These are phyloP conservation scores for Apotomis betuletana DNA, from an alignment of 2,888 invertebrate genomes.

Conservation along the genomic window DNA sequence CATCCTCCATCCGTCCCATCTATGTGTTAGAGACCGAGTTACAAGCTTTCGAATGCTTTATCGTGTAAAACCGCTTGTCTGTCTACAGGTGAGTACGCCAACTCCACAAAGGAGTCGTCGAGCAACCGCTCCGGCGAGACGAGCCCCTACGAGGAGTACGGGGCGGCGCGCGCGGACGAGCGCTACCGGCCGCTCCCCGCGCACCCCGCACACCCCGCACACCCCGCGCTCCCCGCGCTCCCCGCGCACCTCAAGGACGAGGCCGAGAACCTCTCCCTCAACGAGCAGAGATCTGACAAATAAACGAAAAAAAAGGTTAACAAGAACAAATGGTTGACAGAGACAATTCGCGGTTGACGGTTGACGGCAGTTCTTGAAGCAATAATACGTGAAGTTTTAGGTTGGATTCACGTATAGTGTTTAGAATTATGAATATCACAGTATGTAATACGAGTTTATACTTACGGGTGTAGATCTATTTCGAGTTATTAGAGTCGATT, in stretches of 20 bases:
- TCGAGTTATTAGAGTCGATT: conserved; percentile 69
- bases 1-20: too few species aligned
- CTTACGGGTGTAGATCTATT: conserved; percentile 81
- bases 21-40: too few species aligned
- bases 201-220: conserved; percentile 47
- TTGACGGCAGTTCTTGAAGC: conserved; percentile 31
- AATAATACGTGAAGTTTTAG: conserved; percentile 27
- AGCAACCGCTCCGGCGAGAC: conserved; percentile 76
- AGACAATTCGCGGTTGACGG: conserved; percentile 15
- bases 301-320: conserved; percentile 51
- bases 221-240: conserved; percentile 46
- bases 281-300: conserved; percentile 80
- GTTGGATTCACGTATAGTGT: conserved; percentile 21
- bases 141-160: conserved; percentile 77
- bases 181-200: conserved; percentile 62
- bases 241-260: conserved; percentile 75
- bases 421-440: conserved; percentile 58
- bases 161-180: conserved; percentile 63
- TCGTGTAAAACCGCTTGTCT: background rate
- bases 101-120: conserved; percentile 72
- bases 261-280: conserved; percentile 80
- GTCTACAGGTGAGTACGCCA: conserved; percentile 66
- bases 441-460: conserved; percentile 69
- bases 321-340: background rate
- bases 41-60: too few species aligned